Evolutionary conservation across 53 echinoderm and acorn worm genomes (phyloP).

Genomic region (Mesocentrotus franciscanus): DNA sequence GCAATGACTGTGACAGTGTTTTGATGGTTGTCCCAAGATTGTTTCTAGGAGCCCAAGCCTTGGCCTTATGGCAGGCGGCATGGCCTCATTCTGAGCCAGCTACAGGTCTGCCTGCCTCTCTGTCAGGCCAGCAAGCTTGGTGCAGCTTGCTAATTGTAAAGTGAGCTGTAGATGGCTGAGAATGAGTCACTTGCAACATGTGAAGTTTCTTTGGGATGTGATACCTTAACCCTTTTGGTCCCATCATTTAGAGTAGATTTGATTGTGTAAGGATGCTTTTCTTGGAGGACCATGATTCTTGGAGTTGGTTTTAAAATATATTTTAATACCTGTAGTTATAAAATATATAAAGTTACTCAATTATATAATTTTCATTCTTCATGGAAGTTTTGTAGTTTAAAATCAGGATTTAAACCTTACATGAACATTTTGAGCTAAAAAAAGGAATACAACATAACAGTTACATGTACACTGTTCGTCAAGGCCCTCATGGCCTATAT

Average conservation of each 20-base stretch:
- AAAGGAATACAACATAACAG: no score
- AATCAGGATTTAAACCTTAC: no score
- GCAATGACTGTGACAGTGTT: slow-evolving; percentile 37
- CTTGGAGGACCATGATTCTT: no score
- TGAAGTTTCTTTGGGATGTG: neutral
- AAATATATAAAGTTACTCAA: no score
- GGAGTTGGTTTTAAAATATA: no score
- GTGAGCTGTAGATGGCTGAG: neutral
- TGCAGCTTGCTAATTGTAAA: neutral
- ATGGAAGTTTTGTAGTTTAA: no score
- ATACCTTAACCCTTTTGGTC: neutral
- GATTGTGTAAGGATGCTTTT: neutral
- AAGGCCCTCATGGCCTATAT: no score
- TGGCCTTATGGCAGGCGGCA: neutral
- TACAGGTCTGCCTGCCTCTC: neutral
- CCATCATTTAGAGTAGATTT: neutral
- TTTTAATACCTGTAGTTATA: no score
- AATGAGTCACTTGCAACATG: neutral
- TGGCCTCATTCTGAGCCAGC: no score
- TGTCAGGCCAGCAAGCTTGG: neutral
- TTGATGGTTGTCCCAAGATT: slow-evolving; percentile 38
- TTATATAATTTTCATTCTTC: no score
- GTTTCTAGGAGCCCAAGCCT: neutral
- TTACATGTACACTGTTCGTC: no score
- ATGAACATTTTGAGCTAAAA: no score